phyloP scores from a whole-genome alignment of 1,140 invertebrate species.

The Coelopa frigida region DNA sequence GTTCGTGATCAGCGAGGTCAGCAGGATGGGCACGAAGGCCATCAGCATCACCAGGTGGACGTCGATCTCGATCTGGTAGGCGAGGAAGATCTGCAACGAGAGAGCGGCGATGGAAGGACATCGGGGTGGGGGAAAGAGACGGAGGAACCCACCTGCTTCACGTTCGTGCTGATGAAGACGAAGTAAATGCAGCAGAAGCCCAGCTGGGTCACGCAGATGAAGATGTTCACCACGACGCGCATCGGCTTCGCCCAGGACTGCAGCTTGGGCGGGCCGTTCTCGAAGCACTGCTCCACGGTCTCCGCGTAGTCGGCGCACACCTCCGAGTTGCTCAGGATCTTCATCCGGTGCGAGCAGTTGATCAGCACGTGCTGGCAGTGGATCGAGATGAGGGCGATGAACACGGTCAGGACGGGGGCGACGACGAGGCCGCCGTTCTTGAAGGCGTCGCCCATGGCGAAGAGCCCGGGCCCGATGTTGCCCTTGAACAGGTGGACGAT shows the following conservation, averaged over 20 bases:
- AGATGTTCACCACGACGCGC: slow-evolving; percentile 62
- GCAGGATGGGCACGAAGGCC: slow-evolving; percentile 61
- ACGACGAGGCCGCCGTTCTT: slow-evolving; percentile 64
- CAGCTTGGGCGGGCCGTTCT: slow-evolving; percentile 57
- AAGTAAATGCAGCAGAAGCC: slow-evolving; percentile 95
- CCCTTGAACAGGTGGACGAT: slow-evolving; percentile 68
- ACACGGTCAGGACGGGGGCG: slow-evolving; percentile 55
- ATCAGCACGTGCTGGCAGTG: slow-evolving; percentile 68
- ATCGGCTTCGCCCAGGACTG: slow-evolving; percentile 54
- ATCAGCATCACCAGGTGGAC: slow-evolving; percentile 65
- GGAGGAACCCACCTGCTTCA: slow-evolving; percentile 58
- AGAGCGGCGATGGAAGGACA: no score
- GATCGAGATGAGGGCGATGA: slow-evolving; percentile 62
- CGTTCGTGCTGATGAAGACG: slow-evolving; percentile 80
- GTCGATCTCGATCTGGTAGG: slow-evolving; percentile 52
- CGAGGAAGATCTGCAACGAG: slow-evolving; percentile 57
- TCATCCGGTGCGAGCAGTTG: slow-evolving; percentile 60
- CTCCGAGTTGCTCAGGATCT: slow-evolving; percentile 46
- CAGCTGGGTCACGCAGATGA: slow-evolving; percentile 83
- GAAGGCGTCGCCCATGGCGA: slow-evolving; percentile 70
- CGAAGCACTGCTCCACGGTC: slow-evolving; percentile 70
- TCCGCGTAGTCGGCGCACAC: slow-evolving; percentile 63
- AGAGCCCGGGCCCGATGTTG: slow-evolving; percentile 67
- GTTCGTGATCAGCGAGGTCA: slow-evolving; percentile 68
- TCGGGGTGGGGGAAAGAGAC: no score